These are phyloP conservation scores for Drusus annulatus DNA, from an alignment of 1,140 invertebrate species.

Conservation along the genomic window DNA sequence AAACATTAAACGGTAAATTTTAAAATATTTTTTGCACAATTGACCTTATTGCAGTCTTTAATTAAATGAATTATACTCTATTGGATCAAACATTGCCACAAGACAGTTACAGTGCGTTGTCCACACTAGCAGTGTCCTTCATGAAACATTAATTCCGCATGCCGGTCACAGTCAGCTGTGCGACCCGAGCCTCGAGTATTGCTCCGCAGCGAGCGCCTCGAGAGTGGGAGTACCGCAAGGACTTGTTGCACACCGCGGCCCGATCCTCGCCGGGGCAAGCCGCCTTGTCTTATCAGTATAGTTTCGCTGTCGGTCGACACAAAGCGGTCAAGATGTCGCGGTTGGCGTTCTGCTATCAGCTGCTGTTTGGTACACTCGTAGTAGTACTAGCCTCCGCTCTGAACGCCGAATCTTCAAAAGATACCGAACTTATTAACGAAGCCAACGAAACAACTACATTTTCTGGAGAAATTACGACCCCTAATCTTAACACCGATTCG, in stretches of 20 bases:
- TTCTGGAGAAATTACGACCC: background rate
- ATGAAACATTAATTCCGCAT: too few species aligned
- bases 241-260: background rate
- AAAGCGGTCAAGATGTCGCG: constrained; percentile 21
- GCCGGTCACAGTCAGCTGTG: background rate
- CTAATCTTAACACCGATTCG: background rate
- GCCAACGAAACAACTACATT: background rate
- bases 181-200: background rate
- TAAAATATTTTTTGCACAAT: too few species aligned
- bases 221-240: background rate
- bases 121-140: too few species aligned
- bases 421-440: background rate
- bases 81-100: too few species aligned
- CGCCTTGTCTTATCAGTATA: background rate
- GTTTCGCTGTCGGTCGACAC: background rate
- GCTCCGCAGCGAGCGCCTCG: background rate
- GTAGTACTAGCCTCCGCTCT: background rate
- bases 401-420: background rate
- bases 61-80: too few species aligned
- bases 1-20: too few species aligned
- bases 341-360: background rate
- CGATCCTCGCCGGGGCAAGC: background rate
- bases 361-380: background rate
- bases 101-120: too few species aligned
- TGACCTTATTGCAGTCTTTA: too few species aligned